These are phyloP conservation scores for Misgurnus anguillicaudatus DNA, from an alignment of 2,113 vertebrate species.

Conservation along the genomic window DNA sequence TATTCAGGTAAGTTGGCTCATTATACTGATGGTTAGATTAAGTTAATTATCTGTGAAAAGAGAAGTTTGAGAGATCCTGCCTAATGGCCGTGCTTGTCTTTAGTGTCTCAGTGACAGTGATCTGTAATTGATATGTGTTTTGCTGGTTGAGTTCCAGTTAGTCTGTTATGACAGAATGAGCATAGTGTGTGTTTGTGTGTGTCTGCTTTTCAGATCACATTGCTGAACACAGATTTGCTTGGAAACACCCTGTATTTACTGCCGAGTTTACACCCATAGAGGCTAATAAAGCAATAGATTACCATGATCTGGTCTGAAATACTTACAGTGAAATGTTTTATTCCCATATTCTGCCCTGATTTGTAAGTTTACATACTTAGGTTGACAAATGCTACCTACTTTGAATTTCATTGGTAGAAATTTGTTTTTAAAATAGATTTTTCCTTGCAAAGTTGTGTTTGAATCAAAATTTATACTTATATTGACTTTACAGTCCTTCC, in stretches of 20 bases:
- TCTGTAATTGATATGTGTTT: neutral
- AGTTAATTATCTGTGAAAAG: neutral
- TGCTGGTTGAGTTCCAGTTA: neutral
- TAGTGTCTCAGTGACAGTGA: neutral
- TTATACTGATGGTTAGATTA: neutral
- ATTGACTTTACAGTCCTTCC: too few species aligned
- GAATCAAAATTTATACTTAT: too few species aligned
- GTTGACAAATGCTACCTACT: too few species aligned
- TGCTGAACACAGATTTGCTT: neutral
- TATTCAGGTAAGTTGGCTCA: neutral
- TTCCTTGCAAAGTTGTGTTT: too few species aligned
- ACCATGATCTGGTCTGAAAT: too few species aligned
- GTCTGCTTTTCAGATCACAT: neutral
- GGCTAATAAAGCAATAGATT: neutral
- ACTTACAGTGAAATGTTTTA: too few species aligned
- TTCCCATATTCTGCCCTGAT: too few species aligned
- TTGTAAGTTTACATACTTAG: too few species aligned
- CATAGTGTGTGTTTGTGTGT: neutral
- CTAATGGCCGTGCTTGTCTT: neutral
- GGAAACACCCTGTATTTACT: conserved; percentile 6
- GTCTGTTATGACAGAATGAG: conserved; percentile 16
- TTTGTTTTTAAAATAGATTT: too few species aligned
- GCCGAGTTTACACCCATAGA: neutral
- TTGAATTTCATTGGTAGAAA: too few species aligned
- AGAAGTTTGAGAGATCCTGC: neutral